Percentiles rank a stretch among this genome's conserved stretches.
Conservation (phyloP, 1,140 invertebrate species). For the Calliphora vicina region DNA sequence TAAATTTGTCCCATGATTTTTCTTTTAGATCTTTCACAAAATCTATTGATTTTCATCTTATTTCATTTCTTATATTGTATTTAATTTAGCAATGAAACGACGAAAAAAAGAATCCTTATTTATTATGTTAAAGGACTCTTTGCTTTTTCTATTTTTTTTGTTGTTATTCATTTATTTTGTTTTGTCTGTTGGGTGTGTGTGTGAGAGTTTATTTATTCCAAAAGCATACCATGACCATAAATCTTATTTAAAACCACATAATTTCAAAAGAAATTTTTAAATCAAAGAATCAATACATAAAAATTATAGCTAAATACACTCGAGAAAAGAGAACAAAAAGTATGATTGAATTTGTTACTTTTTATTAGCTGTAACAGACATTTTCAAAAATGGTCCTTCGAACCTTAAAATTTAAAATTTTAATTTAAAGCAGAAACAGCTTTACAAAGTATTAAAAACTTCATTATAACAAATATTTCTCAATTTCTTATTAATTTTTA, state of each 20-base stretch:
- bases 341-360: too few species aligned
- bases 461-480: too few species aligned
- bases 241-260: slow-evolving; percentile 17
- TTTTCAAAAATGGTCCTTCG: too few species aligned
- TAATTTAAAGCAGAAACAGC: too few species aligned
- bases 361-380: too few species aligned
- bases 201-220: not conserved
- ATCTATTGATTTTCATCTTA: not conserved
- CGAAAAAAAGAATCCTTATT: not conserved
- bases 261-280: not conserved
- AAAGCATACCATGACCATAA: not conserved
- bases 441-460: too few species aligned
- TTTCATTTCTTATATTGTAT: not conserved
- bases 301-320: not conserved
- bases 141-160: not conserved
- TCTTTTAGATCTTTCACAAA: not conserved
- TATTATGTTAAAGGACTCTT: not conserved
- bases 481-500: too few species aligned
- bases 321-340: too few species aligned
- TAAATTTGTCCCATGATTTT: too few species aligned
- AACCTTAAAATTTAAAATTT: too few species aligned
- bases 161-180: not conserved
- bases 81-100: not conserved
- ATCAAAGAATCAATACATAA: not conserved
- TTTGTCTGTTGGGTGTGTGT: not conserved